These are phyloP conservation scores for Cepaea hortensis DNA, from an alignment of 2,888 invertebrate species.

Conservation along the genomic window DNA sequence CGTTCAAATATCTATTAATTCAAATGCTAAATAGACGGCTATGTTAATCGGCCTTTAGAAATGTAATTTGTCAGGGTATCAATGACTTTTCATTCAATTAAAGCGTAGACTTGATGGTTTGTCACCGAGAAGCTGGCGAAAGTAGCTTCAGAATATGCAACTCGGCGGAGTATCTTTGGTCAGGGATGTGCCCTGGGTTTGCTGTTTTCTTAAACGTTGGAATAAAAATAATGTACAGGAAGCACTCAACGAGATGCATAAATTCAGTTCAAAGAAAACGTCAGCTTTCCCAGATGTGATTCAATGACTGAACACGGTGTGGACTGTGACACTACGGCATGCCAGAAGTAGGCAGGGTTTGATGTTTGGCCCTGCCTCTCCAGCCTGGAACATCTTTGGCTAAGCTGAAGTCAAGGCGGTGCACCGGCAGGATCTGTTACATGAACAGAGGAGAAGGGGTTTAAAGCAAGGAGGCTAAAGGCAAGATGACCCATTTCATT, in stretches of 20 bases:
- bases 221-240: not conserved
- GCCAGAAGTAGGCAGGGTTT: no score
- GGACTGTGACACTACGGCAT: no score
- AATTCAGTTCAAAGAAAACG: not conserved
- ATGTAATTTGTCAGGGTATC: conserved; percentile 32
- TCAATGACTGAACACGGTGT: not conserved
- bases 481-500: no score
- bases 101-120: not conserved
- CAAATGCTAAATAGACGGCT: conserved; percentile 37
- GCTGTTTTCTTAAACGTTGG: no score
- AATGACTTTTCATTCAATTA: conserved; percentile 9
- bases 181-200: no score
- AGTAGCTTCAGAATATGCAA: not conserved
- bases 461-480: no score
- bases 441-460: no score
- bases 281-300: not conserved
- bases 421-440: no score
- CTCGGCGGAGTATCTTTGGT: no score
- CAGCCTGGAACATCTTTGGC: no score
- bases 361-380: no score
- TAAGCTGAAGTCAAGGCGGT: no score
- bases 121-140: not conserved
- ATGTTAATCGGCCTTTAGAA: conserved; percentile 23
- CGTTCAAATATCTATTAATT: conserved; percentile 39
- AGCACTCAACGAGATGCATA: not conserved